Base-by-base conservation (phyloP, 2,888 invertebrate species). In the Trissolcus brochymenae region DNA sequence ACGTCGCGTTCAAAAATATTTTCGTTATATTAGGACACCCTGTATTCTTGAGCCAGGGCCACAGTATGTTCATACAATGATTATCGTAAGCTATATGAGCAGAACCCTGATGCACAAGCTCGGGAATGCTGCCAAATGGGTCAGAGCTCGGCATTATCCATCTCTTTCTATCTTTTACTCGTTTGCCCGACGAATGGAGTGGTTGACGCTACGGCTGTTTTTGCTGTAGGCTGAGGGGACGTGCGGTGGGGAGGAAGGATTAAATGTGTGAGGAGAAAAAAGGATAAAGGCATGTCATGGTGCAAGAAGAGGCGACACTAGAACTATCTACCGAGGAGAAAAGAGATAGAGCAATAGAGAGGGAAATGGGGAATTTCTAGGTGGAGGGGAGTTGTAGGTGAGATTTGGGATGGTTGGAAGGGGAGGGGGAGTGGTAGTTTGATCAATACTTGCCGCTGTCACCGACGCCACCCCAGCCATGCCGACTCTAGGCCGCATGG, bases 101-200 rank as follows among this genome's bases (percentile, higher is more conserved):
- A 81, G 80, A 84, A 81, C 80, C 79, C 79, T 78, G 79, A 79
- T 79, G 81, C 81, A 74, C 62, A 80, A 80, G 80, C 81, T 84
- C 83, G 86, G 86, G 86, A 86, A 84, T 80, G 68, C 55, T 87
- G 87, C 87, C 87, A 88, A 87, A 87, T 87, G 82, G 87, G 87
- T 87, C 87, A 87, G 84, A 86, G 83, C 83, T 83, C 81, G 84
- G 81, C 80, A 81, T 73, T 81, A 79, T 81, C 72, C 41, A 62
- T 72, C 79, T 74, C 62, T 78, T 62, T 61, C 74, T 53, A 55
- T 61, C 65, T 65, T 54, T 66, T 59, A 40, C 54, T 51, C 49
- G 54, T 65, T 54, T 55, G 59, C 56, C 59, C 64, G 57, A 56
- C 41, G 50, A 51, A 65, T 76, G 76, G 65, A 65, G 70, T 59